A percentile compares a stretch with the other conserved stretches of the same genome.
Conservation (phyloP, 2,888 invertebrate species). For the Phengaris arion region DNA sequence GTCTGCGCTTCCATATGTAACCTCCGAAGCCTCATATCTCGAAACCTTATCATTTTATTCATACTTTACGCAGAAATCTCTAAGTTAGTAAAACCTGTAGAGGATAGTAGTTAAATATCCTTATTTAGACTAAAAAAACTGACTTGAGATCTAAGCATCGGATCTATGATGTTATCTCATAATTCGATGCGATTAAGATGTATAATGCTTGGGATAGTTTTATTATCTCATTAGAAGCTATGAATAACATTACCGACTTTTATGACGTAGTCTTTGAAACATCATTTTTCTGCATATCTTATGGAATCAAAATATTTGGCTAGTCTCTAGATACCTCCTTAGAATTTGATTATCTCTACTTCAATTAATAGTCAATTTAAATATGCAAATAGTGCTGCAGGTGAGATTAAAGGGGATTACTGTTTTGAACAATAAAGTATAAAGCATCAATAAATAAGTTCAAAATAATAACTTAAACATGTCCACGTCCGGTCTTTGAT, state of each 20-base stretch:
- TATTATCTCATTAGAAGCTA: background rate
- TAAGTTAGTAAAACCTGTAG: conserved; percentile 15
- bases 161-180: background rate
- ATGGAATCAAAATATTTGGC: too few species aligned
- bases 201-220: background rate
- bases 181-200: background rate
- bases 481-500: conserved; percentile 52
- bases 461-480: conserved; percentile 45
- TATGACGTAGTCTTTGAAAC: background rate
- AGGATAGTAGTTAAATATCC: background rate
- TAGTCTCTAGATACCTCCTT: too few species aligned
- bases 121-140: background rate
- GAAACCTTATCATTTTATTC: conserved; percentile 22
- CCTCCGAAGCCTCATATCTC: conserved; percentile 1
- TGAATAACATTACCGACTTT: background rate
- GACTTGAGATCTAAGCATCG: background rate
- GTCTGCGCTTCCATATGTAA: background rate
- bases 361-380: too few species aligned
- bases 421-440: conserved; percentile 8
- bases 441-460: conserved; percentile 31
- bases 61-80: conserved; percentile 21
- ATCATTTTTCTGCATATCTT: too few species aligned
- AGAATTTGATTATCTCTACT: too few species aligned
- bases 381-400: too few species aligned
- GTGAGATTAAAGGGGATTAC: too few species aligned